A percentile compares a stretch with the other conserved stretches of the same genome.
Evolutionary conservation across 1,140 invertebrate genomes (phyloP).

Genomic region (Ostrea edulis): DNA sequence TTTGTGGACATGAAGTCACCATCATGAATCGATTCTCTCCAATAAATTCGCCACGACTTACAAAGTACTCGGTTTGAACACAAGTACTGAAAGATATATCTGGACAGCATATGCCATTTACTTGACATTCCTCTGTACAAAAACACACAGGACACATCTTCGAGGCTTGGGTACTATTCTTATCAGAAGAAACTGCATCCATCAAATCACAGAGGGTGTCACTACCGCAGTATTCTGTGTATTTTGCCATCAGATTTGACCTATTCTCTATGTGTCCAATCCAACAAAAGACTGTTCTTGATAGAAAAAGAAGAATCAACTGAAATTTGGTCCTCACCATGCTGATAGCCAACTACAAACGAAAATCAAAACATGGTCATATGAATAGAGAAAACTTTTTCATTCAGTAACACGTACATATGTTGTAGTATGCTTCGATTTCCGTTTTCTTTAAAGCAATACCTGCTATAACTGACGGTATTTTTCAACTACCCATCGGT

Average conservation of each 20-base stretch:
- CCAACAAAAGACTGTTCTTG: neutral
- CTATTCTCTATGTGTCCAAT: neutral
- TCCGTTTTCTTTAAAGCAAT: no score
- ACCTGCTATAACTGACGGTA: no score
- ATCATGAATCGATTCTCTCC: neutral
- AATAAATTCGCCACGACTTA: neutral
- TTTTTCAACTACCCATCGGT: no score
- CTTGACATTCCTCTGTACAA: neutral
- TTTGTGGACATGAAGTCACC: neutral
- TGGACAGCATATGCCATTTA: neutral
- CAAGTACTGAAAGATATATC: neutral
- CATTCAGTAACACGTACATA: no score
- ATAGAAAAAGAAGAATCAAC: neutral
- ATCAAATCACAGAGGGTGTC: neutral
- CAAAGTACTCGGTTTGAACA: neutral
- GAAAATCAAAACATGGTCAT: no score
- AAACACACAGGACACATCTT: neutral
- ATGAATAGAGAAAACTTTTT: no score
- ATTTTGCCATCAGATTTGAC: neutral
- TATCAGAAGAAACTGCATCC: neutral
- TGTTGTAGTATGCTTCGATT: no score
- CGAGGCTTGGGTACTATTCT: neutral
- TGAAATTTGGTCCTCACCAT: neutral
- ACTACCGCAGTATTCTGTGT: neutral
- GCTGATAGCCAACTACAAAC: neutral